Base-by-base conservation (phyloP, 35 echinoderm and acorn worm genomes). In the Apostichopus parvimensis region DNA sequence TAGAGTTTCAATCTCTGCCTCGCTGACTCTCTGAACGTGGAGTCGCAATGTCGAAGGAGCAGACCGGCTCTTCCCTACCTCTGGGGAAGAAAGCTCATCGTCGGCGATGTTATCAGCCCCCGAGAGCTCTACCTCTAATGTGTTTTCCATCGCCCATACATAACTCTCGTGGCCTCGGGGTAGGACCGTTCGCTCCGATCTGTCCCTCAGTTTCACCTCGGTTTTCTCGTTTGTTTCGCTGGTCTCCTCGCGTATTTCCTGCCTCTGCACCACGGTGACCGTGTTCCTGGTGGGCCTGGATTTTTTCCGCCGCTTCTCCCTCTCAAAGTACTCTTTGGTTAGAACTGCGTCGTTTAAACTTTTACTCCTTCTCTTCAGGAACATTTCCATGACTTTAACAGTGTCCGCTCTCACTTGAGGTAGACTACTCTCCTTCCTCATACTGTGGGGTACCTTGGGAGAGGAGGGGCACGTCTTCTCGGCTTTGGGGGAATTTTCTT, bases 291-390 rank as follows among this genome's bases (percentile, higher is more conserved):
- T 73, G 2, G 93, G 83, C 5, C 91, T 88, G 8, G 57, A 72
- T 53, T 96, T 94, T 86, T 94, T 97, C 73, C 77, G 64, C 55
- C 84, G 15, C 9, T 91, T 84, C 15, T 97, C 95, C 65, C 94
- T 91, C 28, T 79, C 91, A 85, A 97, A 97, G 78, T 94, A 94
- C 73, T 97, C 95, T 86, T 94, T 92, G 12, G 93, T 93, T 53
- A 97, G 88, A 6, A 97, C 93, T 1, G 95, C 95, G 91, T 97
- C 95, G 45, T 97, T 94, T 23, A 94, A 57, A 78, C 95, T 97
- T 88, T 91, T 94, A 68, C 93, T 97, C 53, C 93, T 72, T 60
- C 95, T 94, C 72, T 97, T 97, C 5, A 97, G 77, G 73, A 94
- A 94, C 90, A 94, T 97, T 23, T 97, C 95, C 91, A 97, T 90